A percentile compares a stretch with the other conserved stretches of the same genome.
Conservation (phyloP, 2,888 invertebrate species). For the Dryadula phaetusa region DNA sequence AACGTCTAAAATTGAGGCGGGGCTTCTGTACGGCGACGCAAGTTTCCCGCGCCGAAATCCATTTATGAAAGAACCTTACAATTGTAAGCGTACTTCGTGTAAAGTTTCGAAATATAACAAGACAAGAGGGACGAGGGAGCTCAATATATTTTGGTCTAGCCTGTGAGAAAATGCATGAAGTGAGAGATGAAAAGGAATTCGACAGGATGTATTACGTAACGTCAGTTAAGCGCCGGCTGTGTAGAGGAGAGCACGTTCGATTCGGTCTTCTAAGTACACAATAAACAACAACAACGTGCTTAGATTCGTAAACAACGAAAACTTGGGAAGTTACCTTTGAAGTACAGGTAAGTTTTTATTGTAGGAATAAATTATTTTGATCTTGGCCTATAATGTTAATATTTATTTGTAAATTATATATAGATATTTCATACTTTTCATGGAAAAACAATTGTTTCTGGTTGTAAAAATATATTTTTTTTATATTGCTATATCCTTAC, state of each 20-base stretch:
- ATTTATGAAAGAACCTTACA: slow-evolving; percentile 52
- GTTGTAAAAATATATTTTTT: no score
- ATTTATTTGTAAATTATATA: no score
- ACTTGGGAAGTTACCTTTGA: slow-evolving; percentile 52
- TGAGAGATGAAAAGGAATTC: slow-evolving; percentile 65
- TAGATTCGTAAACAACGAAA: slow-evolving; percentile 74
- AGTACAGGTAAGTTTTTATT: slow-evolving; percentile 50
- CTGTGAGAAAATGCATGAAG: slow-evolving; percentile 64
- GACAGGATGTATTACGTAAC: slow-evolving; percentile 79
- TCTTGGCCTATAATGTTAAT: no score
- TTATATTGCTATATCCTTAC: no score
- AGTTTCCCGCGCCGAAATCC: slow-evolving; percentile 64
- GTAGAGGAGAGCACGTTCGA: slow-evolving; percentile 61
- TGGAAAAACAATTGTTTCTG: no score
- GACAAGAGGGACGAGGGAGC: slow-evolving; percentile 49
- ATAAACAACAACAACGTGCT: slow-evolving; percentile 83
- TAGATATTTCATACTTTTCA: no score
- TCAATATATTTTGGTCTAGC: slow-evolving; percentile 53
- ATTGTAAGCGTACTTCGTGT: slow-evolving; percentile 30
- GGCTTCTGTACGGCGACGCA: slow-evolving; percentile 58
- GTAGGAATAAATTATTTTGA: background rate
- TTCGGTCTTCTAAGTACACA: slow-evolving; percentile 53
- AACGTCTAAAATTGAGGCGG: slow-evolving; percentile 65
- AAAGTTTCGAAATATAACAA: background rate
- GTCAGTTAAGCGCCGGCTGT: slow-evolving; percentile 69